Conservation (phyloP, 2,888 invertebrate genomes). For the Chelonus formosanus region DNA sequence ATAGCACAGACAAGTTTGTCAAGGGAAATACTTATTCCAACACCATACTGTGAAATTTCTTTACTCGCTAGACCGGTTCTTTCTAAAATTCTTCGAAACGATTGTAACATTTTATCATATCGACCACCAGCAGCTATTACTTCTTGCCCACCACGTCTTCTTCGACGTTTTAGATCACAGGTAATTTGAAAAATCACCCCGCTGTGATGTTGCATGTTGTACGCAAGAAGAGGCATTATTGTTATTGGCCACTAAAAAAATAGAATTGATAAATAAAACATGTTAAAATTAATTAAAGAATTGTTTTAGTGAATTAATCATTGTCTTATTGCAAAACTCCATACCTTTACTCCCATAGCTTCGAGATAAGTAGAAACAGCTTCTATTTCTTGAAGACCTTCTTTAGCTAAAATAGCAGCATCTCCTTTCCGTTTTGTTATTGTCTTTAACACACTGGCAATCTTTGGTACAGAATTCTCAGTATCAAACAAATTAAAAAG, state of each 20-base stretch:
- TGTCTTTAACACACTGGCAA: slow-evolving; percentile 71
- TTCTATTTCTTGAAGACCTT: slow-evolving; percentile 80
- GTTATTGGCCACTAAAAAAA: slow-evolving; percentile 69
- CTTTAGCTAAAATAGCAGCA: slow-evolving; percentile 73
- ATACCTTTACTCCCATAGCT: slow-evolving; percentile 79
- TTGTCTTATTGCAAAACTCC: background rate
- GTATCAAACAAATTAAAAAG: slow-evolving; percentile 75
- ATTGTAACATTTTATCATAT: slow-evolving; percentile 83
- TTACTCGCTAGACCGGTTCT: slow-evolving; percentile 56
- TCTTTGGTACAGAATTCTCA: slow-evolving; percentile 72
- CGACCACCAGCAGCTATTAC: slow-evolving; percentile 90
- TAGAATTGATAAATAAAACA: slow-evolving; percentile 18
- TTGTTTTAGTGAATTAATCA: too few species aligned
- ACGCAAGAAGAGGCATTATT: slow-evolving; percentile 71
- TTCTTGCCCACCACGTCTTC: slow-evolving; percentile 69
- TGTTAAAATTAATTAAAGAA: background rate
- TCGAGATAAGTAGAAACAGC: slow-evolving; percentile 76
- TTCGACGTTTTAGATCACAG: slow-evolving; percentile 69
- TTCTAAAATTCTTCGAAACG: slow-evolving; percentile 71
- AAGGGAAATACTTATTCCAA: slow-evolving; percentile 85
- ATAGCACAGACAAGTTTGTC: slow-evolving; percentile 78
- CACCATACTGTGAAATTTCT: slow-evolving; percentile 70
- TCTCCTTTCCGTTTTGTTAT: slow-evolving; percentile 75
- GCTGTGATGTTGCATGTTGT: slow-evolving; percentile 72
- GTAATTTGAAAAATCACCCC: slow-evolving; percentile 77